These are phyloP conservation scores for Phortica magna DNA, from an alignment of 2,888 invertebrate species.

Conservation along the genomic window DNA sequence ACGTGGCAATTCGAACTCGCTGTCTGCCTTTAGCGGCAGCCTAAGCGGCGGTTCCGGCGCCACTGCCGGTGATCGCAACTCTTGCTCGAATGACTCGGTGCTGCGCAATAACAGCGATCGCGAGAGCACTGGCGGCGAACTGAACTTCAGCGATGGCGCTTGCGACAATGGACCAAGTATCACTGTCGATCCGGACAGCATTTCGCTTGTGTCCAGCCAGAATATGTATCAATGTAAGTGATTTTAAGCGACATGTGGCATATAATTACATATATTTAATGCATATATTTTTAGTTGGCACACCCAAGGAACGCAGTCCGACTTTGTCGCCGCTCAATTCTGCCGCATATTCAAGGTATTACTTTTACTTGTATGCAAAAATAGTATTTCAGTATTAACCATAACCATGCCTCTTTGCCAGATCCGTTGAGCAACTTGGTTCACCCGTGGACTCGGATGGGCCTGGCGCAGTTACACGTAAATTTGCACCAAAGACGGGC, in stretches of 20 bases:
- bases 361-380: not conserved
- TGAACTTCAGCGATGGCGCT: conserved; percentile 86
- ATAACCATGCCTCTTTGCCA: conserved; percentile 40
- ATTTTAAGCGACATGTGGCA: not conserved
- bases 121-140: conserved; percentile 87
- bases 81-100: conserved; percentile 92
- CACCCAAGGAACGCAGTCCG: conserved; percentile 90
- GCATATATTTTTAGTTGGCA: conserved; percentile 81
- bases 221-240: conserved; percentile 78
- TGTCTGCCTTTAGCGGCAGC: conserved; percentile 75
- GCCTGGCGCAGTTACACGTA: conserved; percentile 78
- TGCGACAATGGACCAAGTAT: conserved; percentile 78
- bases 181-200: conserved; percentile 78
- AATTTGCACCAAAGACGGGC: conserved; percentile 75
- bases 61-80: conserved; percentile 85
- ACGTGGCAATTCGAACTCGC: conserved; percentile 86
- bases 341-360: conserved; percentile 85
- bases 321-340: conserved; percentile 89
- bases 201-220: conserved; percentile 78
- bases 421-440: conserved; percentile 86
- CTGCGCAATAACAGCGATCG: conserved; percentile 88
- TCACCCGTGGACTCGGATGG: conserved; percentile 87
- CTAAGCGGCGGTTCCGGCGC: conserved; percentile 75
- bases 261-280: not conserved
- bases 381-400: not conserved